A percentile compares a stretch with the other conserved stretches of the same genome.
phyloP scores from a whole-genome alignment of 2,797 vertebrate genomes.

The Acrossocheilus wenchowensis region DNA sequence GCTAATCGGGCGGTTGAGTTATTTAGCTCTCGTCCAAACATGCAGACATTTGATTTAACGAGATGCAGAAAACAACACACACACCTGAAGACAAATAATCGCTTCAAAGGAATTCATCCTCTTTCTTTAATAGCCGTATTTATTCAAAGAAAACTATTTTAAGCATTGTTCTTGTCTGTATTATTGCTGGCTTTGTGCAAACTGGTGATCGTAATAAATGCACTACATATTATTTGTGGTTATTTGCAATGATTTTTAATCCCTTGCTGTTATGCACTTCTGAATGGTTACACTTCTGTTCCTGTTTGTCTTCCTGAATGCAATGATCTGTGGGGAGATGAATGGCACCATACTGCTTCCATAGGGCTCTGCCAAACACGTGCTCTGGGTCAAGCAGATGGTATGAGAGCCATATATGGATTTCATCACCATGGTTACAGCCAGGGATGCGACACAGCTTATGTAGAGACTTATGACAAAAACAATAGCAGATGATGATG shows the following conservation, averaged over 20 bases:
- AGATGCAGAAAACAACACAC: not conserved
- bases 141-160: not conserved
- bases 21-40: not conserved
- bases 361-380: slow-evolving; percentile 81
- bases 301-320: slow-evolving; percentile 1
- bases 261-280: not conserved
- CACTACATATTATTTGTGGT: not conserved
- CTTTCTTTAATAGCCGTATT: too few species aligned
- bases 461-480: slow-evolving; percentile 23
- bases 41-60: not conserved
- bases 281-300: slow-evolving; percentile 10
- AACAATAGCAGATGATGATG: slow-evolving; percentile 40
- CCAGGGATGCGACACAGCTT: slow-evolving; percentile 70
- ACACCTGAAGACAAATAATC: not conserved
- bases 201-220: not conserved
- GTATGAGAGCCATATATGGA: slow-evolving; percentile 85
- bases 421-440: slow-evolving; percentile 85
- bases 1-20: not conserved
- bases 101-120: not conserved
- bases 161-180: not conserved
- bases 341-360: slow-evolving; percentile 84
- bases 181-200: not conserved
- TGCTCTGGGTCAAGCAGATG: slow-evolving; percentile 87
- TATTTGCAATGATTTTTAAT: not conserved
- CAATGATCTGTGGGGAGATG: slow-evolving; percentile 71